Evolutionary conservation across 1,140 invertebrate species (phyloP), one percentile per base, ranked within the genome.

Genomic region (Drosophila willistoni): DNA sequence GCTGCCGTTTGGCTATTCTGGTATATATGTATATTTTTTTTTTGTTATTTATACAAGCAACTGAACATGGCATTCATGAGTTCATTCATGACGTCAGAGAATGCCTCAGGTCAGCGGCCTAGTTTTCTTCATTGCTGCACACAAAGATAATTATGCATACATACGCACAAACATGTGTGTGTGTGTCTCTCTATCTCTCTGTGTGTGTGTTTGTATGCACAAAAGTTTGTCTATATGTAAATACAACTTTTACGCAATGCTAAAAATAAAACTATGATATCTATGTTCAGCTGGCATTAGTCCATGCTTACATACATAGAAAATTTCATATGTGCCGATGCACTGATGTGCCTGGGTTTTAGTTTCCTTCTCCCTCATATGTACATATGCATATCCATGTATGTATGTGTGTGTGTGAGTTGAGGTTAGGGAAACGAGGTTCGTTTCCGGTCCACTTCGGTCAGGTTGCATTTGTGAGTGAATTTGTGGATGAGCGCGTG

Each of bases 21-120:
- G 66, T 73, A 13, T 39, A 73, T 51, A 29, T 29, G 6, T 29
- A 29, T 7, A 22, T 51, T 22, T 51, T 51, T 51, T 51, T 51
- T 51, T 47, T 47, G 44, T 47, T 75, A 75, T 75, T 75, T 75
- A 75, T 75, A 74, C 73, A 54, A 67, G 76, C 76, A 47, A 76
- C 62, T 73, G 64, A 77, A 39, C 73, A 42, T 47, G 61, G 59
- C 76, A 82, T 85, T 79, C 79, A 90, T 80, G 83, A 90, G 87
- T 90, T 91, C 85, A 90, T 81, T 90, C 75, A 91, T 91, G 89
- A 91, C 90, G 90, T 91, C 90, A 91, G 87, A 75, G 71, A 29
- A 71, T 71, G 76, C 73, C 71, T 79, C 82, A 90, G 90, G 90
- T 91, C 90, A 91, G 85, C 86, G 90, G 82, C 90, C 90, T 91